Percentiles rank a stretch among this genome's conserved stretches.
Conservation (phyloP, 1,140 invertebrate genomes). For the Mercenaria mercenaria region DNA sequence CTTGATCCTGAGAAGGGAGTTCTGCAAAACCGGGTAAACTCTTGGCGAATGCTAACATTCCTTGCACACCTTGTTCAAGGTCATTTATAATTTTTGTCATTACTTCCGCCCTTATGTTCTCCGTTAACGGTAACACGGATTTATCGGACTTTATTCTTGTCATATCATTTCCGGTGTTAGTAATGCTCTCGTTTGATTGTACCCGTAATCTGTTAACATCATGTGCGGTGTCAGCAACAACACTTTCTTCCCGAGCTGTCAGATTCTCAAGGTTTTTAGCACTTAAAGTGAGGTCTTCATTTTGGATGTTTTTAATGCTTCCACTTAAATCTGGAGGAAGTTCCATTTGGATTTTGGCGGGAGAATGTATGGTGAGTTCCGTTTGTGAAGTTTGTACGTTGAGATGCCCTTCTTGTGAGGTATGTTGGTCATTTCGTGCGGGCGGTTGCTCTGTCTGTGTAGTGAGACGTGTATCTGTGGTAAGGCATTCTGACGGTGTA, state of each 20-base stretch:
- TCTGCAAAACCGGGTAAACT: slow-evolving; percentile 74
- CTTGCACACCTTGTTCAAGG: slow-evolving; percentile 70
- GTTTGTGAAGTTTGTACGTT: too few species aligned
- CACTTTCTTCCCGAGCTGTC: not conserved
- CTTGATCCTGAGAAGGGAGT: slow-evolving; percentile 74
- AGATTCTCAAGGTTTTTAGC: not conserved
- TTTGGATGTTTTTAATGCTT: too few species aligned
- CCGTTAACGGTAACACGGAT: not conserved
- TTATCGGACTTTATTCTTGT: not conserved
- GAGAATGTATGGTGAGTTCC: too few species aligned
- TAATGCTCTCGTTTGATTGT: not conserved
- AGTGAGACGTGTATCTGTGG: too few species aligned
- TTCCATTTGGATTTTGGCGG: too few species aligned
- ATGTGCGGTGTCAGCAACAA: not conserved
- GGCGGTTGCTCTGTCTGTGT: not conserved
- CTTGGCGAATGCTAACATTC: slow-evolving; percentile 74
- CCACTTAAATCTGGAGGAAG: too few species aligned
- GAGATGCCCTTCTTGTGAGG: not conserved
- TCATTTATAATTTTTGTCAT: slow-evolving; percentile 33
- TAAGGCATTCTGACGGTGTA: too few species aligned
- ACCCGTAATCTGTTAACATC: not conserved
- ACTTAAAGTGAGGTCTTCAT: not conserved
- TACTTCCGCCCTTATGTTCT: slow-evolving; percentile 11
- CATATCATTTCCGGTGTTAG: not conserved
- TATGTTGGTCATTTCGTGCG: not conserved